Evolutionary conservation across 2,888 invertebrate genomes (phyloP), one percentile per base, ranked within the genome.

Genomic region (Drosophila hawaiiensis): DNA sequence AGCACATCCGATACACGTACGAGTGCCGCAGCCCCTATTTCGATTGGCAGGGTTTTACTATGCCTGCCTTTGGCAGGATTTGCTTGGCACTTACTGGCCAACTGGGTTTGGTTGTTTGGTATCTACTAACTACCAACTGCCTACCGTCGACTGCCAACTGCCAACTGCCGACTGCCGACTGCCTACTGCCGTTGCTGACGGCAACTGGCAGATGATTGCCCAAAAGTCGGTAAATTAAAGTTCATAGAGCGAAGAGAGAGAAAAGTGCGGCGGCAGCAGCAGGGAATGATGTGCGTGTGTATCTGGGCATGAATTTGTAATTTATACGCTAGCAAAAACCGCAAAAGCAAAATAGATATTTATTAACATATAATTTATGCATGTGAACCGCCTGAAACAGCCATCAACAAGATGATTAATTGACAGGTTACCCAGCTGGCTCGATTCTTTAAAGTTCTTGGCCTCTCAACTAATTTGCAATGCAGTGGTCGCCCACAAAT

Each of bases 311-410:
- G 78, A 88, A 90, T 84, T 89, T 88, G 85, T 85, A 85, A 85
- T 85, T 85, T 85, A 85, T 85, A 69, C 75, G 75, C 75, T 87
- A 65, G 82, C 89, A 86, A 79, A 85, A 84, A 83, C 89, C 90
- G 76, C 90, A 85, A 80, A 86, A 87, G 84, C 85, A 83, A 85
- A 85, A 85, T 90, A 90, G 85, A 85, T 85, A 85, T 85, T 85
- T 90, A 85, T 85, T 85, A 85, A 85, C 90, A 90, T 84, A 85
- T 85, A 90, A 85, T 90, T 85, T 89, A 85, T 85, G 88, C 88
- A 89, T 82, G 85, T 85, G 85, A 88, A 55, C 50, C 39, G 56
- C 68, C 53, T 41, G 63, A 43, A 55, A 61, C 52, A 63, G 59
- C 56, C 63, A 65, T 67, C 58, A 68, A 47, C 61, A 52, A 68